These are phyloP conservation scores for Diorhabda sublineata DNA, from an alignment of 1,140 invertebrate genomes.

Conservation along the genomic window DNA sequence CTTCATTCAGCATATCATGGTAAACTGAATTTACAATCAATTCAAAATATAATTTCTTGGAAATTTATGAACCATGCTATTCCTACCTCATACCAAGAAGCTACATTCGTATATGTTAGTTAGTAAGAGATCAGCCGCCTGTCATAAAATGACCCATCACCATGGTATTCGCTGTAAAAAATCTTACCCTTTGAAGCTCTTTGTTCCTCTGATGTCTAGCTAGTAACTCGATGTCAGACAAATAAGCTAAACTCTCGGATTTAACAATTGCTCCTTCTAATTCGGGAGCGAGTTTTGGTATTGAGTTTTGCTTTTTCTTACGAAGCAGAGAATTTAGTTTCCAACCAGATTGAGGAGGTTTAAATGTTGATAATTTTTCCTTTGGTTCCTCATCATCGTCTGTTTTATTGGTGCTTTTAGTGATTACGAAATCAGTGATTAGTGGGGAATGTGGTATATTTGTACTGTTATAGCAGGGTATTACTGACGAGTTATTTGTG, in stretches of 20 bases:
- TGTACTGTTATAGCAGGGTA: slow-evolving; percentile 10
- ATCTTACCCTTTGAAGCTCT: slow-evolving; percentile 50
- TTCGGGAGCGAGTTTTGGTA: slow-evolving; percentile 45
- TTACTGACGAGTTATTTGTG: slow-evolving; percentile 22
- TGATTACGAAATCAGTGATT: slow-evolving; percentile 5
- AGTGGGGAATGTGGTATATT: slow-evolving; percentile 8
- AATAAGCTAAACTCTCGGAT: slow-evolving; percentile 50
- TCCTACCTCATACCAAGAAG: not conserved
- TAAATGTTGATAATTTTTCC: slow-evolving; percentile 7
- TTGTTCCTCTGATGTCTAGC: slow-evolving; percentile 48
- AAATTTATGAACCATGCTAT: not conserved
- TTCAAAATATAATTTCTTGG: too few relatives aligned
- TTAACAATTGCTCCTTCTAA: slow-evolving; percentile 49
- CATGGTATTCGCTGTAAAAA: slow-evolving; percentile 1
- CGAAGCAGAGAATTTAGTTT: slow-evolving; percentile 43
- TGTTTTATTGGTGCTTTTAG: slow-evolving; percentile 5
- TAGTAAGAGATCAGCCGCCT: slow-evolving; percentile 7
- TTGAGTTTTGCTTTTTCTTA: slow-evolving; percentile 40
- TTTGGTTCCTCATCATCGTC: slow-evolving; percentile 1
- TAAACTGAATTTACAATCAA: too few relatives aligned
- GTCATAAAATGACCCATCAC: slow-evolving; percentile 1
- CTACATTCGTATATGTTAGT: not conserved
- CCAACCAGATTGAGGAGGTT: slow-evolving; percentile 31
- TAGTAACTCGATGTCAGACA: slow-evolving; percentile 47
- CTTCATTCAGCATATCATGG: too few relatives aligned